Evolutionary conservation across 2,797 vertebrate species (phyloP), one percentile per base, ranked within the genome.

Genomic region (Arrhamphus sclerolepis): DNA sequence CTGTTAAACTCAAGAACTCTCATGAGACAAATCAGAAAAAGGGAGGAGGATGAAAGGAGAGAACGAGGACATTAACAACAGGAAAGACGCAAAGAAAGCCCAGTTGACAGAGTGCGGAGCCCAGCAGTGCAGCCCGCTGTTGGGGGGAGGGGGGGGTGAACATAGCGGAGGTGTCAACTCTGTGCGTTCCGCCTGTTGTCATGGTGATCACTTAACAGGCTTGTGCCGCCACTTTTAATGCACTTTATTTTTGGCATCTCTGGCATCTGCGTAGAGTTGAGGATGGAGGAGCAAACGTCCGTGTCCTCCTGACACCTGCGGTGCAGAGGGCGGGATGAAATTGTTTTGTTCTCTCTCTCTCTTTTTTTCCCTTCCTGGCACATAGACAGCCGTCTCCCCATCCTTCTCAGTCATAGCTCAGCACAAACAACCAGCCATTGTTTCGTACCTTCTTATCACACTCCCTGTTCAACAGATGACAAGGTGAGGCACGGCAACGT

Each of bases 161-260:
- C 13, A 46, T n/a, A 54, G 56, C 5, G 24, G 62, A 68, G 76
- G 69, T 73, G 81, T 74, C 44, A 44, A 70, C 77, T 80, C 65
- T 31, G 21, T 57, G 77, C 77, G 71, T 64, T 68, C 64, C 17
- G 43, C 80, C 75, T 80, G 87, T 89, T 89, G 89, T 90, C 85
- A 88, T 87, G 76, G 61, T 76, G 50, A 87, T 91, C 86, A 71
- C 77, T 83, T 87, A 88, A 88, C 80, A 75, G 74, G 68, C 81
- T 87, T 78, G 72, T 64, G 53, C 75, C 64, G 70, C 56, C 79
- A 86, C 84, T 89, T 85, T 79, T 82, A 88, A 84, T 81, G 59
- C 72, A 13, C 87, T 89, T 90, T 85, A 72, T 88, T 86, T 85
- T 80, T 72, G 83, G 82, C 70, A 46, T 31, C 2, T 18, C 55